Conservation (phyloP, 2,797 vertebrate species). For the Enteromius anoplus region DNA sequence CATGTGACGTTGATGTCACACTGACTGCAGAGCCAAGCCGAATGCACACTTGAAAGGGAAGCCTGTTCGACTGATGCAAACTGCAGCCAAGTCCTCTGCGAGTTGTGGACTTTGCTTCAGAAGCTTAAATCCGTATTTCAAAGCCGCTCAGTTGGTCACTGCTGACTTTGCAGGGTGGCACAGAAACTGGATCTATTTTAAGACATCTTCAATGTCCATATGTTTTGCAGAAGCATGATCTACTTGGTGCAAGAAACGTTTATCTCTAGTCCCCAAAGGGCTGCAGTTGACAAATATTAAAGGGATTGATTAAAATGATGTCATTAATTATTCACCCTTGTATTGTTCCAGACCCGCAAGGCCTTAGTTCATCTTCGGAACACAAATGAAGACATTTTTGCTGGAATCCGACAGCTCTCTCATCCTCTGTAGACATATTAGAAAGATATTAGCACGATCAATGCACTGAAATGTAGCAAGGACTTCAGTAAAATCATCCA, state of each 20-base stretch:
- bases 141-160: conserved; percentile 21
- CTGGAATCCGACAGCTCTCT: too few relatives aligned
- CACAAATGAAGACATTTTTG: too few relatives aligned
- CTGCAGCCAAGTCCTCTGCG: conserved; percentile 8
- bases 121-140: conserved; percentile 34
- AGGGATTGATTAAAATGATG: too few relatives aligned
- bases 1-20: background rate
- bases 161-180: conserved; percentile 18
- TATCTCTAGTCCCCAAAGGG: conserved; percentile 18
- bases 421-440: too few relatives aligned
- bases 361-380: too few relatives aligned
- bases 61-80: conserved; percentile 7
- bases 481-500: too few relatives aligned
- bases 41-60: conserved; percentile 20
- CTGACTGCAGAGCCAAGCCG: background rate
- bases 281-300: conserved; percentile 7
- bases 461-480: too few relatives aligned
- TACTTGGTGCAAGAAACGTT: background rate
- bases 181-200: background rate
- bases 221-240: conserved; percentile 4
- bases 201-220: background rate
- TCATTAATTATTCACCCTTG: too few relatives aligned
- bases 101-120: conserved; percentile 8
- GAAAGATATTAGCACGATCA: too few relatives aligned
- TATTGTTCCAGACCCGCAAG: too few relatives aligned